phyloP scores from a whole-genome alignment of 1,140 invertebrate species.

The Drosophila bocqueti region DNA sequence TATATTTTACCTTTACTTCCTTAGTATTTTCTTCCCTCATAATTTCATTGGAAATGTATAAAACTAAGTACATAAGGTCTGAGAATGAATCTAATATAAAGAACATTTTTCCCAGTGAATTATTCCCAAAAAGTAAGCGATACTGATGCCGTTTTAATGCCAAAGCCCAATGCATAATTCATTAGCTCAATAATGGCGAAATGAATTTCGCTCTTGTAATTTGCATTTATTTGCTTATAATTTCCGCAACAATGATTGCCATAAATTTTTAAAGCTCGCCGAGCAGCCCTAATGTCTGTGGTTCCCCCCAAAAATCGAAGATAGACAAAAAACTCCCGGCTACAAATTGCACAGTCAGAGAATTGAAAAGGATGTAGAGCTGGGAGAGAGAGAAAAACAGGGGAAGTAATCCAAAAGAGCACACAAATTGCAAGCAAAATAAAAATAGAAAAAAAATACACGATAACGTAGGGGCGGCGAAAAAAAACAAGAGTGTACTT shows the following conservation, averaged over 20 bases:
- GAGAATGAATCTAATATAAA: background rate
- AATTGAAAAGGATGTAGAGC: constrained; percentile 21
- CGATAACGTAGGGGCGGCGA: background rate
- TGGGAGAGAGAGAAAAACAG: background rate
- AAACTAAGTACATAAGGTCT: background rate
- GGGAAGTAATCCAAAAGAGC: constrained; percentile 44
- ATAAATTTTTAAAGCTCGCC: constrained; percentile 46
- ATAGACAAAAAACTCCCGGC: constrained; percentile 22
- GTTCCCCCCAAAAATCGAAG: constrained; percentile 39
- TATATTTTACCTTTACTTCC: background rate
- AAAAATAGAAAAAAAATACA: constrained; percentile 9
- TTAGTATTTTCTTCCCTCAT: background rate
- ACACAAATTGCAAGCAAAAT: constrained; percentile 56
- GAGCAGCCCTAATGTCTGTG: constrained; percentile 47
- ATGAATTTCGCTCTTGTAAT: constrained; percentile 35
- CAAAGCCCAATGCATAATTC: constrained; percentile 46
- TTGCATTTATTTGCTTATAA: constrained; percentile 54
- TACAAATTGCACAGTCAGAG: constrained; percentile 53
- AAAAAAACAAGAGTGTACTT: constrained; percentile 46
- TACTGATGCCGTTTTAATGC: constrained; percentile 44
- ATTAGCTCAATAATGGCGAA: constrained; percentile 43
- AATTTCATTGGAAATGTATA: background rate
- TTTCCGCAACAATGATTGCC: constrained; percentile 33
- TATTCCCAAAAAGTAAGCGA: constrained; percentile 18
- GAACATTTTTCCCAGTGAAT: constrained; percentile 4